Conservation (phyloP, 2,113 vertebrate species). For the Lagenorhynchus albirostris region DNA sequence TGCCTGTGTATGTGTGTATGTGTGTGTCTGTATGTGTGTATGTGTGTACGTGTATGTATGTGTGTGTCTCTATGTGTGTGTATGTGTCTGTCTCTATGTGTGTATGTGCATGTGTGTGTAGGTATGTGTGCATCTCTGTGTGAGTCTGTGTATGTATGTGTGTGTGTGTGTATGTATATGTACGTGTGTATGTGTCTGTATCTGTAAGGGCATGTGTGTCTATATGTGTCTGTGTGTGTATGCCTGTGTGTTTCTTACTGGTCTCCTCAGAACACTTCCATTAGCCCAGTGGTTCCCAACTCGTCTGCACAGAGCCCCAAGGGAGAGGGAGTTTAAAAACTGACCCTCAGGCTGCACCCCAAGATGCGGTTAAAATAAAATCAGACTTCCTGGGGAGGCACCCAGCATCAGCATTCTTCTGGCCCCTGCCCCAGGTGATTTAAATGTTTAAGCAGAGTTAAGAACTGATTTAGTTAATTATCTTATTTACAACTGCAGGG, state of each 20-base stretch:
- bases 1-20: too few species aligned
- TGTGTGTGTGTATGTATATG: neutral
- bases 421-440: neutral
- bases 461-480: neutral
- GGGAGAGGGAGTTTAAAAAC: neutral
- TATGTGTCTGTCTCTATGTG: neutral
- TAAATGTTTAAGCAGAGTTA: neutral
- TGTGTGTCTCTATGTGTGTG: fast-evolving
- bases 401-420: neutral
- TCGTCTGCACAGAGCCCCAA: neutral
- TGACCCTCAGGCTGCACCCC: too few species aligned
- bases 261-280: neutral
- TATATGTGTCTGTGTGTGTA: neutral
- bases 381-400: neutral
- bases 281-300: neutral
- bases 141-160: neutral
- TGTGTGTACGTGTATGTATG: neutral
- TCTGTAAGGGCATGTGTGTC: neutral
- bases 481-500: neutral
- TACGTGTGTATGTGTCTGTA: neutral
- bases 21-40: neutral
- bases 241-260: neutral
- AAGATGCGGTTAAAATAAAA: neutral
- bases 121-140: too few species aligned
- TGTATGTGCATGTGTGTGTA: too few species aligned